Evolutionary conservation across 2,797 vertebrate species (phyloP), one percentile per base, ranked within the genome.

Genomic region (Dicrostonyx torquatus): DNA sequence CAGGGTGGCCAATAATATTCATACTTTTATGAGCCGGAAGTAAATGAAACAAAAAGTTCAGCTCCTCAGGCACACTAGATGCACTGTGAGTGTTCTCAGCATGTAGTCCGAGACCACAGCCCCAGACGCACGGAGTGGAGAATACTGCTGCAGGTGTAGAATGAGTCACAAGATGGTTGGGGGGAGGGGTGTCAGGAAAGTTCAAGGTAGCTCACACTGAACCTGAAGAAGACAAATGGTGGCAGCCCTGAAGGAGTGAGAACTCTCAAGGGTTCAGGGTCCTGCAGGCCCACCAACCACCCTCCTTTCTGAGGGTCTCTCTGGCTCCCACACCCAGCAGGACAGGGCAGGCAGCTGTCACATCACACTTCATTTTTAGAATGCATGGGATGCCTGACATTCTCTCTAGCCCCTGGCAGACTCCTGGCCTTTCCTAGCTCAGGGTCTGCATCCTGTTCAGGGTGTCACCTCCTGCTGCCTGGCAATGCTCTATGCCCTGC

Each of bases 271-370:
- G 50, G 55, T 3, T n/a, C 31, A 60, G 64, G 20, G 10, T 94
- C 62, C 24, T 76, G 53, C 62, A 86, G 55, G 37, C 48, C 60
- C 55, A 80, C 62, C 22, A 45, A 62, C 48, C 14, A 48, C 0
- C 11, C 43, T 70, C 37, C 50, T 53, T 13, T 0, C 48, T 4
- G 34, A 94, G 68, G 75, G 62, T 89, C 87, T 91, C 87, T 50
- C 66, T 26, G 40, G 75, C 82, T 85, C 93, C 22, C 24, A 78
- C 66, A 77, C 76, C 83, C 62, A 84, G 89, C 14, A 0, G 90
- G 90, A 96, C 3, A 93, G 92, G 92, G 95, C 89, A 68, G 90
- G 85, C 98, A 98, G 98, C 97, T 98, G 98, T 97, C 96, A 93
- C 53, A 87, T 40, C 87, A 92, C 22, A 34, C 94, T 96, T 98